Percentiles rank a stretch among this genome's conserved stretches.
Evolutionary conservation across 2,888 invertebrate species (phyloP).

Genomic region (Ichneumoninae sp.): DNA sequence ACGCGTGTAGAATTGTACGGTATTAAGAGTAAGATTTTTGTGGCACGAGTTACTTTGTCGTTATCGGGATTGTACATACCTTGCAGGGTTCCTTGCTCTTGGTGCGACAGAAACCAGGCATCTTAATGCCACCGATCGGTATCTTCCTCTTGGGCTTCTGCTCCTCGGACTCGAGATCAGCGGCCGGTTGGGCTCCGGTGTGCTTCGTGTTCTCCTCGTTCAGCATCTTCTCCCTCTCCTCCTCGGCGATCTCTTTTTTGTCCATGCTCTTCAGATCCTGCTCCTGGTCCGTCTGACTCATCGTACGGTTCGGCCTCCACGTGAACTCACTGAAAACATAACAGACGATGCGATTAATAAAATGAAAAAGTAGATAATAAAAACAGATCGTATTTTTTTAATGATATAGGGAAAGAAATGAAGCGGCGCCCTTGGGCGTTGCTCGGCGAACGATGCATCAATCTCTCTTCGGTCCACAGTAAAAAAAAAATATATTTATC

Average conservation of each 20-base stretch:
- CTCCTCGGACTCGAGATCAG: conserved; percentile 84
- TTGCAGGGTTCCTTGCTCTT: conserved; percentile 91
- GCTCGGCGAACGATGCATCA: background rate
- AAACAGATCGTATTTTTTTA: background rate
- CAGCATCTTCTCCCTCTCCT: conserved; percentile 87
- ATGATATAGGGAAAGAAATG: too few relatives aligned
- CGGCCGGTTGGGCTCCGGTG: conserved; percentile 83
- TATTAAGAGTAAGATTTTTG: background rate
- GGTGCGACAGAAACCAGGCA: conserved; percentile 93
- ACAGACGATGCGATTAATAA: background rate
- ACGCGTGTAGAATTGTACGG: background rate
- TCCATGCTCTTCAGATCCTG: conserved; percentile 80
- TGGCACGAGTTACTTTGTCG: background rate
- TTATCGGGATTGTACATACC: conserved; percentile 83
- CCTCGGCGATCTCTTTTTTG: conserved; percentile 83
- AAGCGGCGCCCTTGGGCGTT: background rate
- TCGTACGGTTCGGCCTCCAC: conserved; percentile 55
- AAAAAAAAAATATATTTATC: too few relatives aligned
- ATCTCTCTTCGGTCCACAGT: background rate
- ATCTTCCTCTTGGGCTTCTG: conserved; percentile 89
- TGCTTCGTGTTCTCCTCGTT: conserved; percentile 88
- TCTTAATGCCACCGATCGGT: conserved; percentile 94
- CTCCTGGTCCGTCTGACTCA: conserved; percentile 75
- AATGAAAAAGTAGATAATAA: background rate
- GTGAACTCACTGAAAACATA: conserved; percentile 33